Evolutionary conservation across 2,113 vertebrate species (phyloP).

Genomic region (Plectropomus leopardus): DNA sequence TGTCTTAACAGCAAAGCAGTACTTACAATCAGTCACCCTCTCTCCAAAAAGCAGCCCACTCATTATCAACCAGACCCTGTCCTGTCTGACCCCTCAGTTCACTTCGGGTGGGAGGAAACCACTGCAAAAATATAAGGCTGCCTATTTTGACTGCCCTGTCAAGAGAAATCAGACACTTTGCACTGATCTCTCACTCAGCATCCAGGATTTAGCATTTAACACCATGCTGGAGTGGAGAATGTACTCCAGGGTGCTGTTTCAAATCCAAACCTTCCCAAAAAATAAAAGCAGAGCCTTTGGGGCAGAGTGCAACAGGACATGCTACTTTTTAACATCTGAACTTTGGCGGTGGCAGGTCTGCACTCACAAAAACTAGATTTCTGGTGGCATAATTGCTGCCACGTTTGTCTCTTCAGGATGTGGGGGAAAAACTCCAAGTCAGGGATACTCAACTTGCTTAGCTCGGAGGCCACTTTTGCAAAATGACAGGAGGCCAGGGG

Average conservation of each 20-base stretch:
- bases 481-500: too few relatives aligned
- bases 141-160: constrained; percentile 5
- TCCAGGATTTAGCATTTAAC: constrained; percentile 8
- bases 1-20: background rate
- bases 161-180: background rate
- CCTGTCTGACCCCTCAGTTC: constrained; percentile 38
- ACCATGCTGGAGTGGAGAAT: background rate
- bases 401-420: constrained; percentile 32
- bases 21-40: constrained; percentile 30
- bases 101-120: constrained; percentile 34
- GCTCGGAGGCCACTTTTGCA: too few relatives aligned
- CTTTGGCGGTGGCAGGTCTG: background rate
- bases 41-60: constrained; percentile 60
- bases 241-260: background rate
- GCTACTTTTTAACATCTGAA: background rate
- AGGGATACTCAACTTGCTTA: too few relatives aligned
- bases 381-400: constrained; percentile 13
- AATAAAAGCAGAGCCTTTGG: constrained; percentile 49
- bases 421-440: background rate
- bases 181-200: constrained; percentile 10
- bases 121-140: background rate
- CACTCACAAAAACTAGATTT: background rate
- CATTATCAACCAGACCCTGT: constrained; percentile 56
- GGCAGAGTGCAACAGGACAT: constrained; percentile 44
- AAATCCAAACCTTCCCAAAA: constrained; percentile 45